Percentiles rank a stretch among this genome's conserved stretches.
Evolutionary conservation across 2,113 vertebrate species (phyloP).

Genomic region (Oplegnathus fasciatus): DNA sequence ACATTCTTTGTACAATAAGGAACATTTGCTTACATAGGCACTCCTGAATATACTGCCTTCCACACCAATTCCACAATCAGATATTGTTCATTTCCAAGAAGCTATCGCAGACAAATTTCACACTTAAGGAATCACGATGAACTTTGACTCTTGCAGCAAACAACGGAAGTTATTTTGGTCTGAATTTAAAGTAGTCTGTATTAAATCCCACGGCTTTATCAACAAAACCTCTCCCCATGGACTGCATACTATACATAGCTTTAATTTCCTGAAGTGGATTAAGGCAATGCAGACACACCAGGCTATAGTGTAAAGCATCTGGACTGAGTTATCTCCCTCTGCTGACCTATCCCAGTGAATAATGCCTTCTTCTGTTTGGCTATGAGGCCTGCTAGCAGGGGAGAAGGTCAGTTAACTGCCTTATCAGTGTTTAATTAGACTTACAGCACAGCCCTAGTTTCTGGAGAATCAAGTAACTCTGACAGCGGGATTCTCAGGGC

Average conservation of each 20-base stretch:
- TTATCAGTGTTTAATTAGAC: constrained; percentile 69
- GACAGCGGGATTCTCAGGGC: neutral
- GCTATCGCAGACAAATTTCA: neutral
- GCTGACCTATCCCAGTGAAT: constrained; percentile 70
- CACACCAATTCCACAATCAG: neutral
- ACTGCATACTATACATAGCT: constrained; percentile 48
- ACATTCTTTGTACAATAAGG: constrained; percentile 5
- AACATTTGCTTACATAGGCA: neutral
- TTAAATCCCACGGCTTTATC: constrained; percentile 40
- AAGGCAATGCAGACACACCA: constrained; percentile 41
- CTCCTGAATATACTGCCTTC: neutral
- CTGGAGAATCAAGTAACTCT: constrained; percentile 18
- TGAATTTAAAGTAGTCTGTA: constrained; percentile 30
- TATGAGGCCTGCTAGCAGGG: constrained; percentile 39
- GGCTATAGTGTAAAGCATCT: constrained; percentile 67
- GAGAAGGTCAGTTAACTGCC: constrained; percentile 48
- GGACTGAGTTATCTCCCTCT: constrained; percentile 70
- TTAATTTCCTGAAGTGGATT: constrained; percentile 74
- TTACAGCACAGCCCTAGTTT: constrained; percentile 35
- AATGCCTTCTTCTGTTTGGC: constrained; percentile 62
- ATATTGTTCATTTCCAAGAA: constrained; percentile 19
- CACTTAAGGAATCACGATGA: constrained; percentile 4
- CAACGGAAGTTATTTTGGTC: neutral
- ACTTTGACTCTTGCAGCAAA: constrained; percentile 26
- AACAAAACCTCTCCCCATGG: constrained; percentile 34